Conservation (phyloP, 2,113 vertebrate species). For the Lamprologus tigripictilis region DNA sequence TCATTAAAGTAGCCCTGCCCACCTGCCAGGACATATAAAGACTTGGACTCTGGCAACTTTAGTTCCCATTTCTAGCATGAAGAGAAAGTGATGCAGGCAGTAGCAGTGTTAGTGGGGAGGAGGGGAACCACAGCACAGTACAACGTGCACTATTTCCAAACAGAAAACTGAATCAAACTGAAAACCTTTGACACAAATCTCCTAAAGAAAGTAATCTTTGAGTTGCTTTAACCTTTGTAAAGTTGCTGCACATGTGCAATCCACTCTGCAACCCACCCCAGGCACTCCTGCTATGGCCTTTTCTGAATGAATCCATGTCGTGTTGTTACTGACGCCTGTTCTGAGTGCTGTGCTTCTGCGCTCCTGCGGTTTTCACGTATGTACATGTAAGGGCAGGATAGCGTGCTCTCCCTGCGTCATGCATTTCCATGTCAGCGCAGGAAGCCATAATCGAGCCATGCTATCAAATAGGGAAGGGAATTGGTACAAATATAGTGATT, state of each 20-base stretch:
- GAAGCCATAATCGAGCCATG: rapidly evolving
- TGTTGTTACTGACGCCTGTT: neutral
- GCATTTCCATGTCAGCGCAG: neutral
- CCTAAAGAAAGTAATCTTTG: neutral
- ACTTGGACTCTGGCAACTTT: neutral
- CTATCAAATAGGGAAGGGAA: neutral
- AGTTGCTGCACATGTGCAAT: neutral
- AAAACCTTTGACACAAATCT: rapidly evolving
- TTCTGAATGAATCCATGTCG: rapidly evolving
- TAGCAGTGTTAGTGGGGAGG: neutral
- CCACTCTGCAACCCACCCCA: neutral
- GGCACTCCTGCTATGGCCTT: neutral
- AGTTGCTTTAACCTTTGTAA: neutral
- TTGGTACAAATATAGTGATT: neutral
- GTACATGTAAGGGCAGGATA: neutral
- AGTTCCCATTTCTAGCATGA: neutral
- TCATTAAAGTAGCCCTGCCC: neutral
- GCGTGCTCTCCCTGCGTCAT: neutral
- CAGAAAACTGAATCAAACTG: neutral
- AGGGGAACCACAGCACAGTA: neutral
- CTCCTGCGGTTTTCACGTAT: neutral
- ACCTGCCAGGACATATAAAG: rapidly evolving
- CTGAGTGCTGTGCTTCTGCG: neutral
- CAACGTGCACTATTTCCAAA: neutral
- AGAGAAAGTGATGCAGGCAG: neutral